Base-by-base conservation (phyloP, 2,888 invertebrate species). In the Timandra comae region DNA sequence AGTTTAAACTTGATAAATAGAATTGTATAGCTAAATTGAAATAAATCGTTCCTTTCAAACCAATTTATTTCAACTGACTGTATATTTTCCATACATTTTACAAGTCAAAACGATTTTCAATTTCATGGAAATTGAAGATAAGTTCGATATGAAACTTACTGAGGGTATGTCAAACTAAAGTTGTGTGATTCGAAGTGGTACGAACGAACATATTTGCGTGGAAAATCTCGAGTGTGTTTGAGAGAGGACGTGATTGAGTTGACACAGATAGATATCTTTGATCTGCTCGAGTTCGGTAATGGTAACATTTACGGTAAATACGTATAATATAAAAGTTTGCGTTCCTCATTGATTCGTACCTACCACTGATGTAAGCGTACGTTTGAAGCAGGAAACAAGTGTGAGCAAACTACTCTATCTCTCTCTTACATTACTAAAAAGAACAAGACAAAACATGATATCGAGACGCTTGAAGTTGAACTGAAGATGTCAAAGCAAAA, bases 401-500 rank as follows among this genome's bases (percentile, higher is more conserved):
- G n/a, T n/a, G n/a, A n/a, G n/a, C n/a, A n/a, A n/a, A n/a, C n/a
- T 16, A 6, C 6, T 16, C 16, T 6, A 6, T 16, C 16, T 6
- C 6, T 16, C 16, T 16, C 16, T 16, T 6, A 5, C 16, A 16
- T 6, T 16, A 16, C 6, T 16, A 5, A 16, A 12, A 21, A 8
- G 32, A 27, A 38, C 33, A 30, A 33, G 34, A 29, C 29, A 20
- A n/a, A 21, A 16, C 16, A 10, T 16, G 16, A 16, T 16, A 16
- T 16, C 16, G 16, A 16, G 16, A 16, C 16, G 24, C 22, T 28
- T 30, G 30, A 33, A 30, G 25, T 19, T 16, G 16, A 16, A 16
- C 6, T 23, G 23, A 33, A 29, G 28, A 29, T 28, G 28, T 33
- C 35, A 40, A 35, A 40, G 35, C 11, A 11, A 32, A 42, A 36